A percentile compares a stretch with the other conserved stretches of the same genome.
Evolutionary conservation across 2,797 vertebrate genomes (phyloP).

Genomic region (Etheostoma perlongum): DNA sequence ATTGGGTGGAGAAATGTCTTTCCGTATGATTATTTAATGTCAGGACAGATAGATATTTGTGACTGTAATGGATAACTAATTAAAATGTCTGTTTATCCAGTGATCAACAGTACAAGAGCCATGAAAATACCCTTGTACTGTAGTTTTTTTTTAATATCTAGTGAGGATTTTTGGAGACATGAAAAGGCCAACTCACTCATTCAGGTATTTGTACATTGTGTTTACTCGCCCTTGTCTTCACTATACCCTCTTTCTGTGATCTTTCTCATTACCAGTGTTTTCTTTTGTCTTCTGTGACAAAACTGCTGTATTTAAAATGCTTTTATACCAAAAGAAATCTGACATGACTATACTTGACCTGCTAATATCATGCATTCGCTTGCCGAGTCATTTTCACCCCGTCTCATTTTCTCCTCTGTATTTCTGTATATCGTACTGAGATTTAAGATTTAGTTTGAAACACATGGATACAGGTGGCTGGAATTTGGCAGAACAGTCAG

Average conservation of each 20-base stretch:
- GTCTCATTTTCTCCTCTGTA: background rate
- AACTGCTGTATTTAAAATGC: conserved; percentile 7
- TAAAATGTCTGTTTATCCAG: background rate
- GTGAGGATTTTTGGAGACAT: background rate
- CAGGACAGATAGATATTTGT: background rate
- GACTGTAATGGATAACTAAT: background rate
- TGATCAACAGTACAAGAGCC: background rate
- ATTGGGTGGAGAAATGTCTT: background rate
- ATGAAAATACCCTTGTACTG: background rate
- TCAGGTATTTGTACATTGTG: background rate
- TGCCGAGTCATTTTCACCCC: background rate
- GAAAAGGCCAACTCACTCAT: background rate
- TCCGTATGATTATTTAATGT: conserved; percentile 2
- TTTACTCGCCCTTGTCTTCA: background rate
- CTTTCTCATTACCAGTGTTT: background rate
- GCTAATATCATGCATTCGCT: background rate
- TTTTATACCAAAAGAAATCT: background rate
- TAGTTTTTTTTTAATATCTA: background rate
- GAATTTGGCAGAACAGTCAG: background rate
- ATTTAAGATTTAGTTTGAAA: background rate
- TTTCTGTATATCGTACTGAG: background rate
- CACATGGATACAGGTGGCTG: background rate
- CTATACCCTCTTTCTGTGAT: background rate
- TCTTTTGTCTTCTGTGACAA: conserved; percentile 18
- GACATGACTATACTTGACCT: conserved; percentile 13